Evolutionary conservation across 2,113 vertebrate species (phyloP).

Genomic region (Clupea harengus): DNA sequence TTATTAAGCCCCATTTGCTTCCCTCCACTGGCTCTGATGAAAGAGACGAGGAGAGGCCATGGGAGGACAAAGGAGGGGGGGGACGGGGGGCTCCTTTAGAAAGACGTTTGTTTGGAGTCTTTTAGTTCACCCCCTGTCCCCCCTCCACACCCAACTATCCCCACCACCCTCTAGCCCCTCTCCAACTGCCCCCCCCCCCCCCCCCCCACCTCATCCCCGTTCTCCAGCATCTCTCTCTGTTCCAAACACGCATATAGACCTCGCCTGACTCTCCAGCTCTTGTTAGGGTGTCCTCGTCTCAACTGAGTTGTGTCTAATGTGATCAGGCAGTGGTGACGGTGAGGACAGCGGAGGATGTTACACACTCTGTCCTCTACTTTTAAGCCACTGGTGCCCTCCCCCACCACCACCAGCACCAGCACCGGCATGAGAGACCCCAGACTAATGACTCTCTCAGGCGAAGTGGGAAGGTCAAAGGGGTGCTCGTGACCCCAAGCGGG

Average conservation of each 20-base stretch:
- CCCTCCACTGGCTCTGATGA: conserved; percentile 70
- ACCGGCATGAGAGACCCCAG: background rate
- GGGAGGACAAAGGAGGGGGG: conserved; percentile 51
- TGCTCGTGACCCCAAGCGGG: conserved; percentile 56
- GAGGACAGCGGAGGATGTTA: conserved; percentile 42
- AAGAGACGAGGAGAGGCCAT: conserved; percentile 50
- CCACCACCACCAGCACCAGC: background rate
- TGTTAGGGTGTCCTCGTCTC: conserved; percentile 60
- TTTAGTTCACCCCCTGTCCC: conserved; percentile 50
- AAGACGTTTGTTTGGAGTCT: conserved; percentile 72
- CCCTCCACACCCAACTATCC: conserved; percentile 40
- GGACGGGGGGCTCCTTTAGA: conserved; percentile 68
- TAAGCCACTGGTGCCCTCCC: background rate
- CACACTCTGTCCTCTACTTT: conserved; percentile 51
- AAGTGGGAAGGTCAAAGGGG: conserved; percentile 62
- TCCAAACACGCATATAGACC: conserved; percentile 17
- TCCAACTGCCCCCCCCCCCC: conserved; percentile 40
- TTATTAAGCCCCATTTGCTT: conserved; percentile 74
- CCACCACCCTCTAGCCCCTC: conserved; percentile 52
- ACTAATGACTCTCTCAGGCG: conserved; percentile 50
- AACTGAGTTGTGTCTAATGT: conserved; percentile 57
- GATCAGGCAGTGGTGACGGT: conserved; percentile 54
- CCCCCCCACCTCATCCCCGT: conserved; percentile 26
- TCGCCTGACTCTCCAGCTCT: conserved; percentile 49
- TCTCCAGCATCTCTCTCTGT: background rate